Percentiles rank a stretch among this genome's conserved stretches.
phyloP scores from a whole-genome alignment of 2,113 vertebrate genomes.

The Vulpes vulpes region DNA sequence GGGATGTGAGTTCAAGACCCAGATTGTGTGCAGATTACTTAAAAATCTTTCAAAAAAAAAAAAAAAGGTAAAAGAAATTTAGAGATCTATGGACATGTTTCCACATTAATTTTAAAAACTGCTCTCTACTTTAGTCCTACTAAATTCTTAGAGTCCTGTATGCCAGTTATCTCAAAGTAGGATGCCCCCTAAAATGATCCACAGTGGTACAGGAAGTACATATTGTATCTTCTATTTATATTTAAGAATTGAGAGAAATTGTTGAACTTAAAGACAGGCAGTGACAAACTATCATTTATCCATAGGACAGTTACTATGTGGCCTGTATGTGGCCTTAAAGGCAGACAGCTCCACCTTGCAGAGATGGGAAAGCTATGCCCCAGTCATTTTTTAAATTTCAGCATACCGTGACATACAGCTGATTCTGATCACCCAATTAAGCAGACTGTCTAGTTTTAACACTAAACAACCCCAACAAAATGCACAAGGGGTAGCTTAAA shows the following conservation, averaged over 20 bases:
- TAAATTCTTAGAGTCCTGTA: neutral
- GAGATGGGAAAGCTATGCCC: neutral
- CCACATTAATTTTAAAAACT: constrained; percentile 1
- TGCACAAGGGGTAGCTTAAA: neutral
- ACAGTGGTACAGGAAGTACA: neutral
- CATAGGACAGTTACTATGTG: neutral
- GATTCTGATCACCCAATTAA: neutral
- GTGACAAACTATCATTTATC: neutral
- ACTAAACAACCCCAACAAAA: neutral
- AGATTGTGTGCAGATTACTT: neutral
- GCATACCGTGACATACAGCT: neutral
- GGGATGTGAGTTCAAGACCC: neutral
- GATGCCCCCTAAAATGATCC: neutral
- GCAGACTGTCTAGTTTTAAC: neutral
- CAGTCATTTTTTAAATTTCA: constrained; percentile 16
- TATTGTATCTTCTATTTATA: constrained; percentile 19
- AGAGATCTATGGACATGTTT: neutral
- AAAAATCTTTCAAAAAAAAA: neutral
- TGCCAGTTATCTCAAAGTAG: neutral
- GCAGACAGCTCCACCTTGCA: neutral
- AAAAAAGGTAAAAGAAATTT: neutral
- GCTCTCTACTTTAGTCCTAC: neutral
- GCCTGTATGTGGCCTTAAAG: neutral
- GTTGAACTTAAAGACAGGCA: neutral
- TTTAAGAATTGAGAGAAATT: constrained; percentile 22